These are phyloP conservation scores for Orius insidiosus DNA, from an alignment of 1,140 invertebrate genomes.

Conservation along the genomic window DNA sequence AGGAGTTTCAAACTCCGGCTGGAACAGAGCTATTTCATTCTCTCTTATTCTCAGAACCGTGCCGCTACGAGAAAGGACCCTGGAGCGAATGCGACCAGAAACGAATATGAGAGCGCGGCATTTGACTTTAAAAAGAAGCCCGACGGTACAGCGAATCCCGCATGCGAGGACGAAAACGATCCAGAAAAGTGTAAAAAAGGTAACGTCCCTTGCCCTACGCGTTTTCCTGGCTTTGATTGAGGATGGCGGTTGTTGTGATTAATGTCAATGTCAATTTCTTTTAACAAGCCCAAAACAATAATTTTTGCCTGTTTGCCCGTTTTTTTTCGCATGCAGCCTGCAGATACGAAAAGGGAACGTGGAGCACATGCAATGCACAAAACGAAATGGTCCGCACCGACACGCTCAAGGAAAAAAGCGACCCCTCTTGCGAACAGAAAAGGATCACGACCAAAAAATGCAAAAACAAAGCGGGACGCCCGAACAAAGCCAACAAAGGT, in stretches of 20 bases:
- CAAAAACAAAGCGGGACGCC: conserved; percentile 43
- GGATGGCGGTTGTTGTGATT: neutral
- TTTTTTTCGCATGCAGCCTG: conserved; percentile 35
- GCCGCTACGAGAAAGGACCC: conserved; percentile 62
- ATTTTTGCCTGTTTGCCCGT: neutral
- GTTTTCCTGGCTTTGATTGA: neutral
- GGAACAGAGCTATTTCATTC: neutral
- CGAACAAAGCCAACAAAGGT: conserved; percentile 36
- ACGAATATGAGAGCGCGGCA: conserved; percentile 61
- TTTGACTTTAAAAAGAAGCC: conserved; percentile 56
- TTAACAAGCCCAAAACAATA: neutral
- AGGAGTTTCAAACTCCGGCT: neutral
- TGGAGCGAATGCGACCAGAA: conserved; percentile 71
- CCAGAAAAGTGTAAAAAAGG: conserved; percentile 83
- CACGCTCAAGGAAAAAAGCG: conserved; percentile 53
- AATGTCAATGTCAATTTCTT: neutral
- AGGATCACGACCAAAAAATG: conserved; percentile 54
- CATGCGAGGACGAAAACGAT: conserved; percentile 72
- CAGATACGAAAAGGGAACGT: conserved; percentile 57
- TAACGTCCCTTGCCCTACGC: conserved; percentile 24
- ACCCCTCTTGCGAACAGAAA: conserved; percentile 50
- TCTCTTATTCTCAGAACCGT: conserved; percentile 28
- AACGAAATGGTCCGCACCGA: conserved; percentile 51
- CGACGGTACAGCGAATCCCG: conserved; percentile 39
- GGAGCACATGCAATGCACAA: conserved; percentile 47